A percentile compares a stretch with the other conserved stretches of the same genome.
Conservation (phyloP, 2,888 invertebrate genomes). For the Orchesellides sinensis region DNA sequence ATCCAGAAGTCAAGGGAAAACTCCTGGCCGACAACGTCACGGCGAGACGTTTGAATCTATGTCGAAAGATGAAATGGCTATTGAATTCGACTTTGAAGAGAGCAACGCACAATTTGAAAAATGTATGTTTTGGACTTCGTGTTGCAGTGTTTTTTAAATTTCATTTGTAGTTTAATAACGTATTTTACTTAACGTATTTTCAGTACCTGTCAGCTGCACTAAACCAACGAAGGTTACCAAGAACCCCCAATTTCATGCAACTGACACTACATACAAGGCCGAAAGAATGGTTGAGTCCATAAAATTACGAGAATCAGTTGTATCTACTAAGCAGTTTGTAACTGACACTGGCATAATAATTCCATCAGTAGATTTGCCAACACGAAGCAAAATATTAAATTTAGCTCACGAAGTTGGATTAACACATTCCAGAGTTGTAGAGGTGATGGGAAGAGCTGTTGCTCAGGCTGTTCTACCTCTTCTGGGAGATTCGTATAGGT, state of each 20-base stretch:
- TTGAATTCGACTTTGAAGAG: conserved; percentile 72
- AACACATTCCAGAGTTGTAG: conserved; percentile 71
- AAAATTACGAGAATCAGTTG: conserved; percentile 35
- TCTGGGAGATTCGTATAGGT: conserved; percentile 72
- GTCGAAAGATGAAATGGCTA: conserved; percentile 66
- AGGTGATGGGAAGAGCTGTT: conserved; percentile 70
- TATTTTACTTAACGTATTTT: conserved; percentile 3
- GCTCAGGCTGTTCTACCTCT: conserved; percentile 69
- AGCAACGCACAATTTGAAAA: conserved; percentile 73
- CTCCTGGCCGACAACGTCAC: conserved; percentile 22
- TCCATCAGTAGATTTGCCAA: conserved; percentile 67
- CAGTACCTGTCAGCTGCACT: conserved; percentile 63
- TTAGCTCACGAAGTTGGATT: conserved; percentile 69
- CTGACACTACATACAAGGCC: conserved; percentile 69
- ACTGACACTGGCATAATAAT: conserved; percentile 71
- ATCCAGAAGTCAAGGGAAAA: conserved; percentile 16
- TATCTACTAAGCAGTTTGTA: conserved; percentile 58
- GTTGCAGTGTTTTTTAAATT: not conserved
- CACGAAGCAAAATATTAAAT: conserved; percentile 68
- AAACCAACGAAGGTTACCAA: conserved; percentile 56
- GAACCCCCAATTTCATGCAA: conserved; percentile 63
- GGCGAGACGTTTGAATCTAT: conserved; percentile 72
- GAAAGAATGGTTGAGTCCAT: conserved; percentile 69
- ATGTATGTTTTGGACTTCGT: conserved; percentile 47
- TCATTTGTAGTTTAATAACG: not conserved